A percentile compares a stretch with the other conserved stretches of the same genome.
Evolutionary conservation across 2,113 vertebrate species (phyloP).

Genomic region (Tinamus guttatus): DNA sequence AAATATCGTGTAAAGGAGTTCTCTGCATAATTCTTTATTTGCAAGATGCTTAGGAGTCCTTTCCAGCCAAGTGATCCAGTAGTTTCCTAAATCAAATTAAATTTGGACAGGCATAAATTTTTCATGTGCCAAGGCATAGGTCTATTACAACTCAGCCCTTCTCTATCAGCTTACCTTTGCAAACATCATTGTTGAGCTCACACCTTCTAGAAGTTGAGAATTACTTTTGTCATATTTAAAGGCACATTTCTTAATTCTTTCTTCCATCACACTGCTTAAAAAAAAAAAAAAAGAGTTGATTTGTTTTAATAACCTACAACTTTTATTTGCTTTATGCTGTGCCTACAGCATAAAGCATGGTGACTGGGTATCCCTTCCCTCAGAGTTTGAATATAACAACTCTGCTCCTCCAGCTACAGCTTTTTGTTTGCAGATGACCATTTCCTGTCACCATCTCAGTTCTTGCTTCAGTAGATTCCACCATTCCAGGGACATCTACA

Average conservation of each 20-base stretch:
- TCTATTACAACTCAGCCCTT: neutral
- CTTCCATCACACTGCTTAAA: neutral
- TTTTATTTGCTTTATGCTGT: neutral
- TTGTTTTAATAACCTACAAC: neutral
- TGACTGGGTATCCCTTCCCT: neutral
- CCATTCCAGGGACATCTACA: neutral
- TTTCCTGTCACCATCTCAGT: neutral
- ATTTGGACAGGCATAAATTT: neutral
- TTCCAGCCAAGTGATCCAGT: neutral
- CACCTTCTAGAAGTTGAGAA: neutral
- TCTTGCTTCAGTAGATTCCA: neutral
- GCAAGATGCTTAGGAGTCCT: neutral
- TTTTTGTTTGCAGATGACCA: neutral
- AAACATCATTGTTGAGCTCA: neutral
- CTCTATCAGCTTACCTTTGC: neutral
- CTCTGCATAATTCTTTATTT: neutral
- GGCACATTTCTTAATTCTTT: neutral
- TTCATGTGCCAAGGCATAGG: neutral
- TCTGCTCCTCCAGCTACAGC: neutral
- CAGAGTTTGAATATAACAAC: neutral
- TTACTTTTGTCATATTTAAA: neutral
- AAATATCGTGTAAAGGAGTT: neutral
- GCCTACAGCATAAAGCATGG: neutral
- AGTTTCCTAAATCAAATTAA: neutral
- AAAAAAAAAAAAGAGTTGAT: neutral